Conservation (phyloP, 2,797 vertebrate species). For the Neosilurus hyrtlii region DNA sequence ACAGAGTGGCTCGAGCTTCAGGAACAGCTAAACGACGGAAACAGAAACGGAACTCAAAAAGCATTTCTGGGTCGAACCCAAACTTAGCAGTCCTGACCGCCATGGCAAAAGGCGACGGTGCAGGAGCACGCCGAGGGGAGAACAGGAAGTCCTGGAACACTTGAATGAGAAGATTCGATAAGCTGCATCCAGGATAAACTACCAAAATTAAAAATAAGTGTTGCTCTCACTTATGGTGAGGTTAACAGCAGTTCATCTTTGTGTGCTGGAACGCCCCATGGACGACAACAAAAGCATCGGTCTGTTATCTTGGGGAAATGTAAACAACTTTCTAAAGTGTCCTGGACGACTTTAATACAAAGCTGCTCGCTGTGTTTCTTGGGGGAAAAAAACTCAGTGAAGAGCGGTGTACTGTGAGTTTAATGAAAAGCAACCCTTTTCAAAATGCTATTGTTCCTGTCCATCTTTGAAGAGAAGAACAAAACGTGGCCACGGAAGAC, state of each 20-base stretch:
- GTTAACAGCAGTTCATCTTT: neutral
- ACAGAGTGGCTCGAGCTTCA: constrained; percentile 72
- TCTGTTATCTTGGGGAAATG: neutral
- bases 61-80: constrained; percentile 72
- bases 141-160: constrained; percentile 78
- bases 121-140: constrained; percentile 48
- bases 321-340: neutral
- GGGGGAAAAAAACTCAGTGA: neutral
- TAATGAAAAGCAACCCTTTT: neutral
- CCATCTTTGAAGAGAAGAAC: neutral
- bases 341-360: neutral
- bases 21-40: constrained; percentile 65
- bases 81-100: constrained; percentile 74
- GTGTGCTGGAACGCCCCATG: neutral
- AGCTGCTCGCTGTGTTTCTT: neutral
- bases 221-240: neutral
- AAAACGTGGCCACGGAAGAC: neutral
- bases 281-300: neutral
- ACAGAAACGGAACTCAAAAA: constrained; percentile 48
- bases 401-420: neutral
- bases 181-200: neutral
- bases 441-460: neutral
- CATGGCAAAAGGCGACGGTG: constrained; percentile 70
- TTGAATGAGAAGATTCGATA: constrained; percentile 53
- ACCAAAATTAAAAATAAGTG: neutral